Evolutionary conservation across 2,113 vertebrate genomes (phyloP), one percentile per base, ranked within the genome.

Genomic region (Gopherus flavomarginatus): DNA sequence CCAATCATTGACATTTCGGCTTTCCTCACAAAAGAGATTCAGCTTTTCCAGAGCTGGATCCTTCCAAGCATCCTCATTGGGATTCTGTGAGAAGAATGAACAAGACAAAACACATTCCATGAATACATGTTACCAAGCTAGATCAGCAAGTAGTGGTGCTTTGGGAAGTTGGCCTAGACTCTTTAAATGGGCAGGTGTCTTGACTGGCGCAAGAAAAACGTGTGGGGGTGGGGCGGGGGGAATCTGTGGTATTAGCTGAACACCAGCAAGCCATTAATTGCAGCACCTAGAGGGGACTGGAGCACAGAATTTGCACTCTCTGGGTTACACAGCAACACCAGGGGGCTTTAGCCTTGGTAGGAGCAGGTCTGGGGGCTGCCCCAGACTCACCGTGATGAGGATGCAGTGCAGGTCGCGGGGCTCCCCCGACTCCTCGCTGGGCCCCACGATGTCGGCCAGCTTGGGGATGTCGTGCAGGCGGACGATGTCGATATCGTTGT

Each of bases 401-500:
- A 99, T 99, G 98, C 99, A 99, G 95, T 99, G 99, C 5, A 99
- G 98, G 97, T 99, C 99, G 53, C 98, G 98, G 9, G 99, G 98
- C 88, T 99, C 98, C 21, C 98, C 99, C 1, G 98, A 97, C 54
- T 99, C 99, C 44, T 98, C 98, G 4, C 98, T 96, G 1, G 97
- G 88, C n/a, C 99, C 99, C 96, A 99, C 98, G 84, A 99, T 98
- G 44, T 98, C 98, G 0, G 98, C 99, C 90, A 99, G 98, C 62
- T 99, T 98, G 94, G 98, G 98, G 85, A 99, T 98, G 65, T 99
- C 99, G 26, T 98, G 99, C 56, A 99, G 99, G 3, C 99, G 98
- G 92, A 99, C 99, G 13, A 99, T 99, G 98, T 99, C 99, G 52
- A 99, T 99, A 97, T 99, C 99, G 54, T 99, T 99, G 96, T 99